phyloP scores from a whole-genome alignment of 2,113 vertebrate genomes.

The Rostratula benghalensis region DNA sequence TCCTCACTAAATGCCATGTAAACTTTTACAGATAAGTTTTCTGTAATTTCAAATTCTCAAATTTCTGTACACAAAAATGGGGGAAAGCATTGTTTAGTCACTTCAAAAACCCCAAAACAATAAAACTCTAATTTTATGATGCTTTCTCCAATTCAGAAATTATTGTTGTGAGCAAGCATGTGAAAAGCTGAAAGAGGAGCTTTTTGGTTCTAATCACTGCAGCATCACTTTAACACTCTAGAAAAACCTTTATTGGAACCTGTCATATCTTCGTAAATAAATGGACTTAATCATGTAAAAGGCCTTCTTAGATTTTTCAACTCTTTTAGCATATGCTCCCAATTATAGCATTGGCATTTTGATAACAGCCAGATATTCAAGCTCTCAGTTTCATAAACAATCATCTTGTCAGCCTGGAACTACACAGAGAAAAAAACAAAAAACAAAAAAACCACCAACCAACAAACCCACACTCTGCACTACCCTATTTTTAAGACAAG shows the following conservation, averaged over 20 bases:
- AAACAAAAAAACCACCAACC: neutral
- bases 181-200: neutral
- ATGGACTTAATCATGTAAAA: neutral
- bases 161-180: neutral
- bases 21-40: neutral
- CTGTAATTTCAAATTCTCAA: neutral
- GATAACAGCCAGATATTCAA: conserved; percentile 30
- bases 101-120: neutral
- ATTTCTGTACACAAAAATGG: neutral
- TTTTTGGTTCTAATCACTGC: neutral
- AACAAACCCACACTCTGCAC: neutral
- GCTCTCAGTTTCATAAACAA: neutral
- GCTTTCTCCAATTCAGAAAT: neutral
- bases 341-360: conserved; percentile 20
- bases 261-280: neutral
- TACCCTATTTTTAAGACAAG: neutral
- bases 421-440: neutral
- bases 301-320: neutral
- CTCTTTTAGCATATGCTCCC: neutral
- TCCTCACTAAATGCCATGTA: neutral
- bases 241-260: neutral
- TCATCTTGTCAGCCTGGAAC: conserved; percentile 12
- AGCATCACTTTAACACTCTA: neutral
- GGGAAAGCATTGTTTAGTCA: neutral
- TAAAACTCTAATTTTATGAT: neutral